These are phyloP conservation scores for Aptenodytes patagonicus DNA, from an alignment of 2,113 vertebrate genomes.

Conservation along the genomic window DNA sequence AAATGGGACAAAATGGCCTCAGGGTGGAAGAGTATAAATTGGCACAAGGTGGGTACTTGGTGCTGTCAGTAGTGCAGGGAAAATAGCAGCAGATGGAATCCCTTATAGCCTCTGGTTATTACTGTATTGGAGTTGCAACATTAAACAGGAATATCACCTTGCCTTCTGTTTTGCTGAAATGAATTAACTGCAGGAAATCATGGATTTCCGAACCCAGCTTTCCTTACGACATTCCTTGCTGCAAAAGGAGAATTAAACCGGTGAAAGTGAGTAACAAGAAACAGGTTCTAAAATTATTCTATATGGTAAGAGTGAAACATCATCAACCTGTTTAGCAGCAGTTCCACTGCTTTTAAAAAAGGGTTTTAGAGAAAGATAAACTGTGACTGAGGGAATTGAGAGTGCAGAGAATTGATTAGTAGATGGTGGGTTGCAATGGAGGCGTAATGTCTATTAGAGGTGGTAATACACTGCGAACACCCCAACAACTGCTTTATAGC, in stretches of 20 bases:
- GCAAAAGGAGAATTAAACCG: slow-evolving; percentile 42
- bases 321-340: background rate
- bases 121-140: background rate
- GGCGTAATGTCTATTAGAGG: background rate
- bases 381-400: background rate
- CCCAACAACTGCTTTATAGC: background rate
- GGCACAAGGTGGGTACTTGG: background rate
- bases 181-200: slow-evolving; percentile 68
- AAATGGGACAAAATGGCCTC: background rate
- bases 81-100: background rate
- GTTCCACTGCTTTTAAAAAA: background rate
- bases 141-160: slow-evolving; percentile 10
- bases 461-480: background rate
- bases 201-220: slow-evolving; percentile 56
- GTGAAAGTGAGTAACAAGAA: slow-evolving; percentile 52
- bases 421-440: background rate
- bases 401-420: background rate
- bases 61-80: background rate
- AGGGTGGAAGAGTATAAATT: background rate
- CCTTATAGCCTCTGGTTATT: background rate
- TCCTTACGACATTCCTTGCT: slow-evolving; percentile 8
- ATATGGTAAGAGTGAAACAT: background rate
- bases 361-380: background rate
- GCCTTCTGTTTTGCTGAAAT: slow-evolving; percentile 62
- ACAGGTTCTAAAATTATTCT: slow-evolving; percentile 23